A percentile compares a stretch with the other conserved stretches of the same genome.
phyloP scores from a whole-genome alignment of 2,888 invertebrate genomes.

The Xylota sylvarum region DNA sequence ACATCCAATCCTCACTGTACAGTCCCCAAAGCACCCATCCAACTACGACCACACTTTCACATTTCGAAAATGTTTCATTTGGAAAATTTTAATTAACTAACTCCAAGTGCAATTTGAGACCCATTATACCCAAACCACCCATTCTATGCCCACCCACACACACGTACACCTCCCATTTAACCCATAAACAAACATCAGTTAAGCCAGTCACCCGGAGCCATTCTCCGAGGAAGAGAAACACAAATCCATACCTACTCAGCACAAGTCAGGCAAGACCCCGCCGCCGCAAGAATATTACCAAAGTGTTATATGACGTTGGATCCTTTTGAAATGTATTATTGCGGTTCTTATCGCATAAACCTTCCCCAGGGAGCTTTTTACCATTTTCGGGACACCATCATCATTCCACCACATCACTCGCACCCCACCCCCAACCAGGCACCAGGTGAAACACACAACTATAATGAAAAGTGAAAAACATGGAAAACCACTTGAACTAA shows the following conservation, averaged over 20 bases:
- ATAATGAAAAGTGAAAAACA: slow-evolving; percentile 74
- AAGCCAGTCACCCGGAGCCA: slow-evolving; percentile 39
- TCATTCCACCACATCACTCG: not conserved
- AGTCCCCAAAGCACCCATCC: not conserved
- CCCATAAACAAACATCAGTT: slow-evolving; percentile 54
- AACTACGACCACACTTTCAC: slow-evolving; percentile 27
- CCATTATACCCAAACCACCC: slow-evolving; percentile 29
- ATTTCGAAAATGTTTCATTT: slow-evolving; percentile 46
- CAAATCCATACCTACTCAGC: slow-evolving; percentile 37
- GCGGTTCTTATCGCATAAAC: slow-evolving; percentile 65
- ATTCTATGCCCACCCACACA: not conserved
- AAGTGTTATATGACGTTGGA: slow-evolving; percentile 62
- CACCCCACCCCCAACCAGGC: not conserved
- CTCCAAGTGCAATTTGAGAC: slow-evolving; percentile 47
- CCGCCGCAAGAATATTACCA: slow-evolving; percentile 43
- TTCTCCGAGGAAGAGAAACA: slow-evolving; percentile 33
- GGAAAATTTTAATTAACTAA: slow-evolving; percentile 63
- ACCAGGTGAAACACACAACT: slow-evolving; percentile 48
- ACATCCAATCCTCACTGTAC: slow-evolving; percentile 15
- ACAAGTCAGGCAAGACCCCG: slow-evolving; percentile 14
- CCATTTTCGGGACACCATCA: slow-evolving; percentile 59
- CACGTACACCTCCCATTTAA: not conserved
- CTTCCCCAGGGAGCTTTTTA: slow-evolving; percentile 54
- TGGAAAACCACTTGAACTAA: slow-evolving; percentile 77
- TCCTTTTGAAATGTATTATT: slow-evolving; percentile 66